Conservation (phyloP, 2,888 invertebrate species). For the Heliconius hortense region DNA sequence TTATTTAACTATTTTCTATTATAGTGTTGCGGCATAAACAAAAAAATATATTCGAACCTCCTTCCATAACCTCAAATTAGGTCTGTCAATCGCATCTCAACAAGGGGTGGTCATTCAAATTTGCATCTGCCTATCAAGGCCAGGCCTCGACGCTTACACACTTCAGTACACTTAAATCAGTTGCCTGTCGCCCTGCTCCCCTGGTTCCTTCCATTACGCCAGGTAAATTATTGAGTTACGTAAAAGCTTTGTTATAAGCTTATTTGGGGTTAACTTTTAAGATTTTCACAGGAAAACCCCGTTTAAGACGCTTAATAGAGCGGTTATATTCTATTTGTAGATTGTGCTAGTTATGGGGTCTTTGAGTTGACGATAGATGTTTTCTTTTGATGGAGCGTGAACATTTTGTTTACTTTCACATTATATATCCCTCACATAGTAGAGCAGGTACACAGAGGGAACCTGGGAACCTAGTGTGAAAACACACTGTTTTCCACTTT, state of each 20-base stretch:
- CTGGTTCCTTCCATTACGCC: conserved; percentile 16
- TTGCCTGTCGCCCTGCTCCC: neutral
- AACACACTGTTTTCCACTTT: too few relatives aligned
- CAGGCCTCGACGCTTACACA: conserved; percentile 15
- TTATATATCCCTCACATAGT: neutral
- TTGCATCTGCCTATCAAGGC: conserved; percentile 9
- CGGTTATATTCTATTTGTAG: neutral
- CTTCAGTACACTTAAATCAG: conserved; percentile 20
- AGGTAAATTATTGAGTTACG: conserved; percentile 25
- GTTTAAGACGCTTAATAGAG: neutral
- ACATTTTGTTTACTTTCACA: neutral
- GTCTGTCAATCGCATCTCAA: neutral
- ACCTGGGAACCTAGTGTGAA: too few relatives aligned
- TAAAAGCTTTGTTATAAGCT: conserved; percentile 20
- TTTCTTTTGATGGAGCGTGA: neutral
- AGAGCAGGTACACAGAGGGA: too few relatives aligned
- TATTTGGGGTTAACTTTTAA: conserved; percentile 15
- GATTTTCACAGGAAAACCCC: conserved; percentile 7
- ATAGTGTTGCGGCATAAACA: neutral
- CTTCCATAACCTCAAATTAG: neutral
- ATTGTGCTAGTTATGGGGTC: neutral
- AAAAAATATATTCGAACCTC: neutral
- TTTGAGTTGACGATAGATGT: neutral
- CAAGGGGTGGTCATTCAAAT: neutral
- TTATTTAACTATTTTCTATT: too few relatives aligned